Percentiles rank a stretch among this genome's conserved stretches.
Conservation (phyloP, 2,888 invertebrate genomes). For the Crematogaster levior region DNA sequence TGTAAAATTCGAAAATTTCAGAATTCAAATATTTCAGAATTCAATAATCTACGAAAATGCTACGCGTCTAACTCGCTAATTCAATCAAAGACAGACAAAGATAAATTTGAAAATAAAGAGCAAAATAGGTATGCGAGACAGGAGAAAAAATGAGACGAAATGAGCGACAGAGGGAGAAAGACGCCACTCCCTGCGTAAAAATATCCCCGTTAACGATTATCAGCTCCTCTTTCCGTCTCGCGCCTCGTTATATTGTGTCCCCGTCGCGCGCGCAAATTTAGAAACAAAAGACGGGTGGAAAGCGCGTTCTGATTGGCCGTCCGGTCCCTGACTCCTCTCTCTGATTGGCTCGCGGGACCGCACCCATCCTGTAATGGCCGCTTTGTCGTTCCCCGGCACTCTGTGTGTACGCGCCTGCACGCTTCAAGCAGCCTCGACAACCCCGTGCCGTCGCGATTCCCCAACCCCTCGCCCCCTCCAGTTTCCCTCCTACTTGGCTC, state of each 20-base stretch:
- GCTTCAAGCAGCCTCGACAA: conserved; percentile 60
- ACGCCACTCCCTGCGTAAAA: conserved; percentile 75
- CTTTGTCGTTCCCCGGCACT: conserved; percentile 81
- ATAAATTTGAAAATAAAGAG: conserved; percentile 61
- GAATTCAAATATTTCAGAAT: too few relatives aligned
- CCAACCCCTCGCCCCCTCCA: conserved; percentile 45
- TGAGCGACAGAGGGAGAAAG: conserved; percentile 40
- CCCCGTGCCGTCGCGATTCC: conserved; percentile 50
- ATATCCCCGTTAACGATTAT: conserved; percentile 84
- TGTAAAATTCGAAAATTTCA: background rate
- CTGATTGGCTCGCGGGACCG: conserved; percentile 85
- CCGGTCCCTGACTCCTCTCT: conserved; percentile 80
- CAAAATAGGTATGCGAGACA: conserved; percentile 61
- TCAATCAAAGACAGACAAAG: conserved; percentile 52
- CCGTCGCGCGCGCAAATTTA: conserved; percentile 80
- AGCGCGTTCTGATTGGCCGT: conserved; percentile 83
- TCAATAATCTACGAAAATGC: background rate
- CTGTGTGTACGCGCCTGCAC: conserved; percentile 56
- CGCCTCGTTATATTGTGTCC: conserved; percentile 84
- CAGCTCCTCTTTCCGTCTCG: conserved; percentile 74
- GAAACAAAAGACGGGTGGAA: conserved; percentile 84
- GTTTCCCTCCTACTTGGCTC: conserved; percentile 58
- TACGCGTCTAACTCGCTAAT: conserved; percentile 9
- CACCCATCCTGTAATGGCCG: conserved; percentile 86
- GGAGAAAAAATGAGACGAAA: conserved; percentile 27